Base-by-base conservation (phyloP, 2,888 invertebrate species). In the Ornithoptera alexandrae region DNA sequence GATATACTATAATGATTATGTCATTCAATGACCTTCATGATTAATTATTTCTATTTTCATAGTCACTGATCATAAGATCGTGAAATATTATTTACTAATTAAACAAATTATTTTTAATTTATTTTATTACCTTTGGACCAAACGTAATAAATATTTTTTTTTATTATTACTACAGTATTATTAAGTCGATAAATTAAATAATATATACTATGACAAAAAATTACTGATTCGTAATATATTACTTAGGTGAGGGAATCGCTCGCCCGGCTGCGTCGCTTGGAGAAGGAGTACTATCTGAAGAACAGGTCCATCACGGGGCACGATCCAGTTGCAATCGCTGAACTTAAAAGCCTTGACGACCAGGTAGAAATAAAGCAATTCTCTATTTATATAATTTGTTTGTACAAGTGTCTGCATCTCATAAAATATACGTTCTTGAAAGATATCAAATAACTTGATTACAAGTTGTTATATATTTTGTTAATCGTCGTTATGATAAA, bases 201-300 rank as follows among this genome's bases (percentile, higher is more conserved):
- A 17, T 53, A 6, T 53, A 53, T 15, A n/a, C 6, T 18, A 1
- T 53, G 1, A 53, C 8, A n/a, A 36, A n/a, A 62, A 17, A 5
- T 24, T 3, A 30, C 30, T 30, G 30, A 30, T 30, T 30, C 4
- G 30, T 30, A 58, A 36, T 10, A 39, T 57, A 56, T 24, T 59
- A 17, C 42, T 46, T 80, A 94, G 81, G 94, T 94, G 0, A 87
- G 96, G 12, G 95, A 95, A 70, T 93, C 96, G 1, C 94, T 98
- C 15, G 96, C 97, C 68, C 95, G 97, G 81, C 93, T 98, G 62
- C 94, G 98, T 0, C 94, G 97, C 1, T 87, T 98, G 68, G 98
- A 99, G 85, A 96, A 97, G 80, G 97, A 98, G 77, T 97, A 97
- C 56, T 98, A 98, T 83, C 89, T 97, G 67, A 95, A 97, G 73